Evolutionary conservation across 1,140 invertebrate species (phyloP).

Genomic region (Hylyphantes graminicola): DNA sequence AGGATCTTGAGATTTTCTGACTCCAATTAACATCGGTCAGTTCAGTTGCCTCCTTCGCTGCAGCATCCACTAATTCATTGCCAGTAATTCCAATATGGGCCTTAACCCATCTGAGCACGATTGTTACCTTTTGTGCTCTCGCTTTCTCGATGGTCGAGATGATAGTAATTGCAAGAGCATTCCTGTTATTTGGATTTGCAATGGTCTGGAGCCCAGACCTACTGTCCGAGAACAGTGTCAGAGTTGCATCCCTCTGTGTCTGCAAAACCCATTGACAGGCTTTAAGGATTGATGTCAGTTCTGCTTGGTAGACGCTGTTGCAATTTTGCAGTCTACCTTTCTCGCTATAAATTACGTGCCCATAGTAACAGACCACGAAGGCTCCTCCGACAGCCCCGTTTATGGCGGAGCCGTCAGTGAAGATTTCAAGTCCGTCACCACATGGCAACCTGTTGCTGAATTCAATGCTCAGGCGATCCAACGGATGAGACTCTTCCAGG

Average conservation of each 20-base stretch:
- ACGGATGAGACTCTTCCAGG: too few relatives aligned
- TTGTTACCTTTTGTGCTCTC: too few relatives aligned
- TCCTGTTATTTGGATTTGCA: not conserved
- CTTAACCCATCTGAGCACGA: too few relatives aligned
- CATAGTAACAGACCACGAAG: not conserved
- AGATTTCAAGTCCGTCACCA: not conserved
- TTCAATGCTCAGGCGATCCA: not conserved
- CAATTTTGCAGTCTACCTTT: not conserved
- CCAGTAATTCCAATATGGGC: not conserved
- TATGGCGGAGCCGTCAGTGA: not conserved
- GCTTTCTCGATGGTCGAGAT: too few relatives aligned
- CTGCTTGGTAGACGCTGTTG: not conserved
- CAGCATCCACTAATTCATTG: not conserved
- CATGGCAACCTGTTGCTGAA: not conserved
- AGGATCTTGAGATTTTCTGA: too few relatives aligned
- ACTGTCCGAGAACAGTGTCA: too few relatives aligned
- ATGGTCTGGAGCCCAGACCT: not conserved
- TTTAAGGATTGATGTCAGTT: not conserved
- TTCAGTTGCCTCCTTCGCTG: not conserved
- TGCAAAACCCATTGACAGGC: not conserved
- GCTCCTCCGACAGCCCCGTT: not conserved
- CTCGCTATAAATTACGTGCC: not conserved
- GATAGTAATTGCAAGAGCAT: too few relatives aligned
- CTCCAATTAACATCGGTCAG: not conserved
- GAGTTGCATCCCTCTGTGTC: too few relatives aligned